Evolutionary conservation across 2,888 invertebrate species (phyloP).

Genomic region (Chirona hameri): DNA sequence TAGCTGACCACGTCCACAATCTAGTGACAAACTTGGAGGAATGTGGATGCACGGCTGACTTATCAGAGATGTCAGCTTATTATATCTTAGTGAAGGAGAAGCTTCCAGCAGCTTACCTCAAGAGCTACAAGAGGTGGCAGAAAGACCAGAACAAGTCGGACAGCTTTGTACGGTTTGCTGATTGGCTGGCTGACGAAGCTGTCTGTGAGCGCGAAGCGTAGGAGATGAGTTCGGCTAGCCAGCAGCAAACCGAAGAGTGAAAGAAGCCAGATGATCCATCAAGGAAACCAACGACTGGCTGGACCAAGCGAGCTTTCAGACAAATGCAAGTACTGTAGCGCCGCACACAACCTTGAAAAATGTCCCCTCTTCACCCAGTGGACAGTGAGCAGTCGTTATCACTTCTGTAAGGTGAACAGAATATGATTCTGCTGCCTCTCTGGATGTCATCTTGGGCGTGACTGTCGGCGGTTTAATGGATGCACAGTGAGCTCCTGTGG

Average conservation of each 20-base stretch:
- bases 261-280: not conserved
- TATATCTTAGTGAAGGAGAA: not conserved
- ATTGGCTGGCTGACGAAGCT: too few species aligned
- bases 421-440: not conserved
- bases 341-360: not conserved
- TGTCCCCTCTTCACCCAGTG: not conserved
- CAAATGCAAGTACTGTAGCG: not conserved
- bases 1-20: not conserved
- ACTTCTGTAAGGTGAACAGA: not conserved
- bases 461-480: not conserved
- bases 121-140: not conserved
- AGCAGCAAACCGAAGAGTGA: not conserved
- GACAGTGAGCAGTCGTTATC: not conserved
- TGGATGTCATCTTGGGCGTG: not conserved
- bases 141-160: too few species aligned
- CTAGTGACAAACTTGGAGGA: not conserved
- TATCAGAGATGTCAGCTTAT: not conserved
- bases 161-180: too few species aligned
- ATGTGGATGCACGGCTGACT: not conserved
- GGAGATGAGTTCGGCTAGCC: not conserved
- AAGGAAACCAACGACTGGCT: not conserved
- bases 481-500: not conserved
- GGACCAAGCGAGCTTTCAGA: not conserved
- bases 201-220: not conserved
- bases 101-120: not conserved